phyloP scores from a whole-genome alignment of 2,797 vertebrate species.

The Chaunax sp. region DNA sequence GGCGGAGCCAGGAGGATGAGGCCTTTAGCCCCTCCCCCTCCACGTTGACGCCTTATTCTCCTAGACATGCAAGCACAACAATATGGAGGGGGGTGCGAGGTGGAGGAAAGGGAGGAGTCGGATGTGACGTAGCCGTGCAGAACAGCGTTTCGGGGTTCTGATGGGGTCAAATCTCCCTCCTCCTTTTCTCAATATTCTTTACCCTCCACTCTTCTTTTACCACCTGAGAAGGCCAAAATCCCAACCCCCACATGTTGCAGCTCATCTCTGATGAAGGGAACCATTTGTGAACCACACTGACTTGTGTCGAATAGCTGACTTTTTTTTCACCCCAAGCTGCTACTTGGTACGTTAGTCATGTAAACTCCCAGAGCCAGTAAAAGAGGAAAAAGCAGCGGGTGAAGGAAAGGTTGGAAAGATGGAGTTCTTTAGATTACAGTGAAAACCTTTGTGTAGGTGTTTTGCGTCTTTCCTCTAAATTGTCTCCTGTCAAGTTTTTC shows the following conservation, averaged over 20 bases:
- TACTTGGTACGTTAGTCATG: slow-evolving; percentile 77
- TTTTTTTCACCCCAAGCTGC: slow-evolving; percentile 74
- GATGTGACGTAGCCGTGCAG: slow-evolving; percentile 16
- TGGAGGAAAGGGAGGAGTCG: slow-evolving; percentile 23
- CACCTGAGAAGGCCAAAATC: slow-evolving; percentile 45
- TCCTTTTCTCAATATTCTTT: slow-evolving; percentile 27
- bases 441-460: slow-evolving; percentile 19
- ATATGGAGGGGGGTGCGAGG: slow-evolving; percentile 66
- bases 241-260: slow-evolving; percentile 59
- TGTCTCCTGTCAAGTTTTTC: slow-evolving; percentile 19
- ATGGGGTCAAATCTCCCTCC: slow-evolving; percentile 21
- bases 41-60: slow-evolving; percentile 76
- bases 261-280: slow-evolving; percentile 75
- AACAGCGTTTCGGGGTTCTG: slow-evolving; percentile 2
- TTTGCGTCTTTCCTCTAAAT: slow-evolving; percentile 48
- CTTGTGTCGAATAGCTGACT: slow-evolving; percentile 64
- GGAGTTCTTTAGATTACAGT: slow-evolving; percentile 39
- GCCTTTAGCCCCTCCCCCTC: slow-evolving; percentile 72
- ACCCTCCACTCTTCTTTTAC: slow-evolving; percentile 38
- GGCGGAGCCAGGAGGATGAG: slow-evolving; percentile 62
- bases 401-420: slow-evolving; percentile 16
- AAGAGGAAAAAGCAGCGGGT: slow-evolving; percentile 15
- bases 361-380: slow-evolving; percentile 55
- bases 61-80: slow-evolving; percentile 80
- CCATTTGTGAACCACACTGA: slow-evolving; percentile 75